Evolutionary conservation across 2,888 invertebrate species (phyloP), one percentile per base, ranked within the genome.

Genomic region (Podotricha telesiphe): DNA sequence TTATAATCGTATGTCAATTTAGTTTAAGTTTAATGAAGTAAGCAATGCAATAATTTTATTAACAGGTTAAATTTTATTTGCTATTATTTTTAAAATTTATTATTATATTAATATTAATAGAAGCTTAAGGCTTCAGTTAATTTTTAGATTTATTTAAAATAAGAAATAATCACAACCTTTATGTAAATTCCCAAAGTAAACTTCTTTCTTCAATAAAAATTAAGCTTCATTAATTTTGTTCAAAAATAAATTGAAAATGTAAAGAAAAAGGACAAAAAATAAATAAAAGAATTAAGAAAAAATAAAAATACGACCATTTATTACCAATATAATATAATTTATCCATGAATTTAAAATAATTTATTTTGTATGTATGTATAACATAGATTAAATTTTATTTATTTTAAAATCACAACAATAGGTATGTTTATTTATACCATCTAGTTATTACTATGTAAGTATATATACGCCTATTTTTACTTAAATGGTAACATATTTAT

Each of bases 301-400:
- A 75, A 80, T 80, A 78, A 78, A 79, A 80, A 80, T 76, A 77
- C 77, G 78, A 82, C 74, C 72, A 62, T 82, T 80, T 81, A 82
- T 81, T 80, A 73, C 67, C 65, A 74, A 75, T 77, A 79, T 72
- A 71, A 74, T 75, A 79, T 73, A 70, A 75, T 75, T 73, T 74
- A 74, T 80, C 79, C 76, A 75, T 75, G 75, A 76, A 73, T 72
- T 75, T 74, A 75, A 70, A 74, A 76, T 75, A 76, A 76, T 81
- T 82, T 85, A 85, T 28, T 28, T 28, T n/a, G n/a, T n/a, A n/a
- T n/a, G 6, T 37, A 55, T 34, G 28, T 34, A 34, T 82, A 87
- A 84, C 82, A 82, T 77, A 79, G 75, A 75, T 78, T 78, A 78
- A 77, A 71, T 68, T 76, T 67, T 70, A 69, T 68, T 68, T 67